phyloP scores from a whole-genome alignment of 2,113 vertebrate species.

The Rhizomys pruinosus region DNA sequence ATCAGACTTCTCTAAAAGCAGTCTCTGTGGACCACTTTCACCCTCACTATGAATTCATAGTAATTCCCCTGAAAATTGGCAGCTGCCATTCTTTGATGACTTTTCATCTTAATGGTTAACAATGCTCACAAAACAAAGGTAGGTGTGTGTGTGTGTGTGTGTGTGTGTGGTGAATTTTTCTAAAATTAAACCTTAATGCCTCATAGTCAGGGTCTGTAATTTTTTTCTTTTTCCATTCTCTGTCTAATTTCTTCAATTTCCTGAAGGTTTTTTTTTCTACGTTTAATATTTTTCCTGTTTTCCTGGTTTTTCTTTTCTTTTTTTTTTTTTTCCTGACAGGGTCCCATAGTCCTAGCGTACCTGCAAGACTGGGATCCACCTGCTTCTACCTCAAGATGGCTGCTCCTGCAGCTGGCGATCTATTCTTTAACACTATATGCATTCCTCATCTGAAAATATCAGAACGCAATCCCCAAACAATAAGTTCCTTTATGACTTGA shows the following conservation, averaged over 20 bases:
- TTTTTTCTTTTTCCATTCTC: background rate
- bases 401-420: background rate
- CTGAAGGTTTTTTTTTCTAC: background rate
- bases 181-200: background rate
- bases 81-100: background rate
- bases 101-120: background rate
- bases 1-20: background rate
- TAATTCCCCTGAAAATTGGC: background rate
- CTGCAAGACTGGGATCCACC: too few species aligned
- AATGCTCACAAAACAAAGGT: background rate
- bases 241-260: background rate
- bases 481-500: background rate
- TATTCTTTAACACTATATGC: background rate
- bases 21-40: background rate
- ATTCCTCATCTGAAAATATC: background rate
- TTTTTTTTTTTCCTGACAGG: too few species aligned
- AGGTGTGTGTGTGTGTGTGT: background rate
- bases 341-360: too few species aligned
- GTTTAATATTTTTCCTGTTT: constrained; percentile 13
- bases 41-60: background rate
- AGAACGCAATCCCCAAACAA: background rate
- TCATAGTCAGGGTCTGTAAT: background rate
- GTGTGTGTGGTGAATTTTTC: background rate
- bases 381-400: too few species aligned
- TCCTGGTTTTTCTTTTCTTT: too few species aligned